Evolutionary conservation across 2,797 vertebrate genomes (phyloP).

Genomic region (Knipowitschia caucasica): DNA sequence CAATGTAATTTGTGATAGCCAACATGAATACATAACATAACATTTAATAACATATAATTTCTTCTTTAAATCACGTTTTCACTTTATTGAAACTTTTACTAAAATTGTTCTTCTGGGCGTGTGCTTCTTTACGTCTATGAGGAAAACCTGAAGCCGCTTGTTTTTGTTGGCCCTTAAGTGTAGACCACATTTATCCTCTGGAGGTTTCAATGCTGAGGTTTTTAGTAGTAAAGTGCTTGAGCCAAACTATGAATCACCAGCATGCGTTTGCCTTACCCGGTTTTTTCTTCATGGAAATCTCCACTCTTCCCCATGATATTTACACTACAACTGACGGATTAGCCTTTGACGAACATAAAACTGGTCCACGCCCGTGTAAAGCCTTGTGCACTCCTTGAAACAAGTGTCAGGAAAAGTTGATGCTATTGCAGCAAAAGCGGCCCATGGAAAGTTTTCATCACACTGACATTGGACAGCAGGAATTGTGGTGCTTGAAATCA

Average conservation of each 20-base stretch:
- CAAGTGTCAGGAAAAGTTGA: constrained; percentile 20
- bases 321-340: constrained; percentile 2
- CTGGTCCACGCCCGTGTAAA: constrained; percentile 36
- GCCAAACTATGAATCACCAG: constrained; percentile 49
- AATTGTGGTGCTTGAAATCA: constrained; percentile 16
- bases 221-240: constrained; percentile 35
- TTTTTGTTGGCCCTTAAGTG: constrained; percentile 21
- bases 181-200: constrained; percentile 17
- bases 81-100: not conserved
- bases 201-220: constrained; percentile 39
- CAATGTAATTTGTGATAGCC: no score
- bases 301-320: constrained; percentile 1
- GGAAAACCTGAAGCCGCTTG: constrained; percentile 42
- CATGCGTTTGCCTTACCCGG: constrained; percentile 31
- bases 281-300: constrained; percentile 14
- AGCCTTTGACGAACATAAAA: constrained; percentile 15
- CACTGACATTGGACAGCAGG: constrained; percentile 19
- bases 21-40: no score
- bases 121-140: constrained; percentile 1
- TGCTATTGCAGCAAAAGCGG: constrained; percentile 61
- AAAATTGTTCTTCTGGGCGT: constrained; percentile 2
- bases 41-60: no score
- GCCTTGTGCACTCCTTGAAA: constrained; percentile 21
- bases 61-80: no score
- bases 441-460: constrained; percentile 52